Conservation (phyloP, 2,797 vertebrate genomes). For the Lateolabrax maculatus region DNA sequence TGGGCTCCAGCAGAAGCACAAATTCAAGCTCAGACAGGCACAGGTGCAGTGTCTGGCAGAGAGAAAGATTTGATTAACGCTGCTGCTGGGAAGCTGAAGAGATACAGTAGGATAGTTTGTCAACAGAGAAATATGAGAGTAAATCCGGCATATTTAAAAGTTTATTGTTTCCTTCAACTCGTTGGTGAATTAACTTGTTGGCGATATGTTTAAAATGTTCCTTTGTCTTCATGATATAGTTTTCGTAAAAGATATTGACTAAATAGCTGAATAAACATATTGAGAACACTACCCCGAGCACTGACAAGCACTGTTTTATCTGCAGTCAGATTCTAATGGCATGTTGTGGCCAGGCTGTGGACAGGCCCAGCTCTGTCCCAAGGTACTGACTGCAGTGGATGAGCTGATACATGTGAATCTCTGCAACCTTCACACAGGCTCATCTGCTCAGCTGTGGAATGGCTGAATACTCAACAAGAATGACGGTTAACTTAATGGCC, state of each 20-base stretch:
- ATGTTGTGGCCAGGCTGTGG: slow-evolving; percentile 75
- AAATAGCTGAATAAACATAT: not conserved
- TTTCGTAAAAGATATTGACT: not conserved
- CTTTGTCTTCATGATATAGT: not conserved
- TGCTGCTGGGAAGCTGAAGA: not conserved
- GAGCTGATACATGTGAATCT: slow-evolving; percentile 71
- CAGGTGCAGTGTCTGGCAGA: not conserved
- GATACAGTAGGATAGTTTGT: not conserved
- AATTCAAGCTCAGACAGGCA: not conserved
- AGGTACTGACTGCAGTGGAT: slow-evolving; percentile 79
- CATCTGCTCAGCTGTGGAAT: slow-evolving; percentile 74
- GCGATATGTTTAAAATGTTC: not conserved
- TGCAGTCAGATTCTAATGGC: slow-evolving; percentile 80
- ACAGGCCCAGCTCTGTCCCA: slow-evolving; percentile 77
- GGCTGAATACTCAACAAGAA: slow-evolving; percentile 26
- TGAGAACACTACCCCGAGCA: not conserved
- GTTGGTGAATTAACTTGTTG: not conserved
- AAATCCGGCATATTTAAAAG: not conserved
- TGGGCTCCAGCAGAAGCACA: not conserved
- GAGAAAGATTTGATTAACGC: not conserved
- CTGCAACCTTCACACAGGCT: slow-evolving; percentile 67
- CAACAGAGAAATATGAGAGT: not conserved
- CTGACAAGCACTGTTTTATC: slow-evolving; percentile 76
- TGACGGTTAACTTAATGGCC: slow-evolving; percentile 28
- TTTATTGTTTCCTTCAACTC: not conserved